phyloP scores from a whole-genome alignment of 2,797 vertebrate species.

The Champsocephalus esox region DNA sequence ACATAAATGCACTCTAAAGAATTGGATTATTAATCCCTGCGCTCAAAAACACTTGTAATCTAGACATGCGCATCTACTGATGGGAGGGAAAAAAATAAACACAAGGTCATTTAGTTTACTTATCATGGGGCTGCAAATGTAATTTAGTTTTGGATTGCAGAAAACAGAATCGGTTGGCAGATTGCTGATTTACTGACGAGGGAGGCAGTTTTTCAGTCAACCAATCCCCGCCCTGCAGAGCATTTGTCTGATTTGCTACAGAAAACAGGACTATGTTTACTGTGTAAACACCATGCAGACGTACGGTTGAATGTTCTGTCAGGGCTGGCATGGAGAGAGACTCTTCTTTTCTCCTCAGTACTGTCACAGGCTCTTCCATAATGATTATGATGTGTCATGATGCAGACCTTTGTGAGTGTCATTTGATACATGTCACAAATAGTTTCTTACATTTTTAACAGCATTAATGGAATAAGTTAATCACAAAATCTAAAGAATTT shows the following conservation, averaged over 20 bases:
- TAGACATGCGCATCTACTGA: constrained; percentile 53
- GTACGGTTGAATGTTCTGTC: constrained; percentile 4
- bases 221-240: neutral
- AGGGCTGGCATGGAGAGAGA: constrained; percentile 5
- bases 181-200: neutral
- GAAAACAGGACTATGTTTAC: constrained; percentile 60
- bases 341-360: constrained; percentile 11
- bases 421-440: constrained; percentile 14
- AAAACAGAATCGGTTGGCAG: neutral
- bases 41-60: constrained; percentile 70
- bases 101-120: constrained; percentile 49
- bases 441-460: constrained; percentile 11
- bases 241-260: constrained; percentile 20
- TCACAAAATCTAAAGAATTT: neutral
- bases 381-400: constrained; percentile 5
- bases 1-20: constrained; percentile 74
- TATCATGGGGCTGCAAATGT: neutral
- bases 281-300: constrained; percentile 54
- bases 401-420: constrained; percentile 18
- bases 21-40: constrained; percentile 75
- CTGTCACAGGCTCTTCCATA: neutral
- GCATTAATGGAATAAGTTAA: constrained; percentile 10
- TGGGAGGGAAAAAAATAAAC: constrained; percentile 28
- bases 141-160: neutral
- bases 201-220: neutral